Evolutionary conservation across 2,888 invertebrate genomes (phyloP), one percentile per base, ranked within the genome.

Genomic region (Elysia crispata): DNA sequence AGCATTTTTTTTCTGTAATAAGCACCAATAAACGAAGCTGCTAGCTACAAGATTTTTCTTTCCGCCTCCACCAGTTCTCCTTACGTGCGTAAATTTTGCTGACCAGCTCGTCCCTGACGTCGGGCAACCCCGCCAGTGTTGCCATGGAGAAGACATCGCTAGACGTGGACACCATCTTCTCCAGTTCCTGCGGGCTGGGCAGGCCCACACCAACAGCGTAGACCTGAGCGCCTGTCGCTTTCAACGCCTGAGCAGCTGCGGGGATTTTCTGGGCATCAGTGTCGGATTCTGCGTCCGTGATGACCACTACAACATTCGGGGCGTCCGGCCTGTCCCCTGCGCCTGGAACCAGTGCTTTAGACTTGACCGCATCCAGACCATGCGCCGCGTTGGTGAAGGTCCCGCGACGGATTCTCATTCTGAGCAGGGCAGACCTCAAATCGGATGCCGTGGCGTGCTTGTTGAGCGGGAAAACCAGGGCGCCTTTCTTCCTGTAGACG

Each of bases 271-370:
- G 62, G 8, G 85, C 72, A 60, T 89, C 86, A 49, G 89, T 85
- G 79, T 87, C 88, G 13, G 90, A 90, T 25, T 88, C 83, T 41
- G 90, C 90, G 75, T 88, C 87, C 5, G 88, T 87, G 20, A 88
- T 78, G 54, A 88, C 79, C 18, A 88, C 81, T 0, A 86, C 57
- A 18, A 85, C 86, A 60, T 87, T 84, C 0, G 87, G 86, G 5
- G 84, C 86, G 33, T 78, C 81, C 15, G 72, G 78, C 25, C 86
- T 33, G n/a, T 84, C 79, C 6, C 84, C 81, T 15, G 33, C 69
- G 18, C 76, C 60, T 1, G 75, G 73, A 1, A 82, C 80, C 20
- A 88, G 81, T 77, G 87, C 83, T 41, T 81, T 66, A 0, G 76
- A 79, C 50, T 85, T 81, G 8, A 88, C 85, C 20, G 84, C 72